Evolutionary conservation across 2,113 vertebrate genomes (phyloP).

Genomic region (Rhizomys pruinosus): DNA sequence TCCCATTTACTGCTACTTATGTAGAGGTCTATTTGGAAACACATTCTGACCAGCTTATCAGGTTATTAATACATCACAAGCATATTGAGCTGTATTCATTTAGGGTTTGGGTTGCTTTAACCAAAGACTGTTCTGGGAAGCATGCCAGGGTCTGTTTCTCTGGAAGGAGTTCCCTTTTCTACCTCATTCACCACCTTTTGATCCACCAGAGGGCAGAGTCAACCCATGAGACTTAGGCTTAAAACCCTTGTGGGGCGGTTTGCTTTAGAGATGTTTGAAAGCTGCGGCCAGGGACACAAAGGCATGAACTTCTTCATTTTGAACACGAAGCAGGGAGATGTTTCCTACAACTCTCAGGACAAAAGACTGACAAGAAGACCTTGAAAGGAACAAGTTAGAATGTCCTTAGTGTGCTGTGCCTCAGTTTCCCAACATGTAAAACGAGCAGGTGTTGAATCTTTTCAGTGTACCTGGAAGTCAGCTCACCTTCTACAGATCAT

Average conservation of each 20-base stretch:
- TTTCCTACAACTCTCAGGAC: not conserved
- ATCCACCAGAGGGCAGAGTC: conserved; percentile 81
- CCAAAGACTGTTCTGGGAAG: conserved; percentile 80
- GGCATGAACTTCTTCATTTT: not conserved
- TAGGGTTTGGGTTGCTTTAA: conserved; percentile 77
- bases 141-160: conserved; percentile 57
- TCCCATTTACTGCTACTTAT: conserved; percentile 64
- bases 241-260: not conserved
- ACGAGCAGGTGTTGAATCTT: not conserved
- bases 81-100: conserved; percentile 81
- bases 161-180: conserved; percentile 62
- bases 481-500: not conserved
- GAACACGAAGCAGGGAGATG: not conserved
- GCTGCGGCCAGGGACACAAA: not conserved
- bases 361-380: not conserved
- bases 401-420: not conserved
- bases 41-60: conserved; percentile 76
- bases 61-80: conserved; percentile 79
- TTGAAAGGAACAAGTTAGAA: not conserved
- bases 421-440: conserved; percentile 29
- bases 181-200: conserved; percentile 52
- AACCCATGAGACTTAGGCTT: conserved; percentile 25
- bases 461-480: not conserved
- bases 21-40: conserved; percentile 76
- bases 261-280: no score